These are phyloP conservation scores for Clistopyga incitator DNA, from an alignment of 2,888 invertebrate genomes.

Conservation along the genomic window DNA sequence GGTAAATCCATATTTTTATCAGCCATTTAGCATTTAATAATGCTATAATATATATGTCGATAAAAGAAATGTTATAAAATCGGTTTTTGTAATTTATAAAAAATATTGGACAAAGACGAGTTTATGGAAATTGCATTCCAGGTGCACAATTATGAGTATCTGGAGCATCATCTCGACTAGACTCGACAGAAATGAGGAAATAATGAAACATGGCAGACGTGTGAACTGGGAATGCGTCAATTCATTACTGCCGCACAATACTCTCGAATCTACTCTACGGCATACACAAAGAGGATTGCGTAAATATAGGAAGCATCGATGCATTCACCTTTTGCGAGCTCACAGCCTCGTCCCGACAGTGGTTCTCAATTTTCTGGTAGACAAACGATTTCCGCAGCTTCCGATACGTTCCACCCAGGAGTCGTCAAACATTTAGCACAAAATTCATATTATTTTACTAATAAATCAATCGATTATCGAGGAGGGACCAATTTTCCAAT, in stretches of 20 bases:
- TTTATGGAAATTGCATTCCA: neutral
- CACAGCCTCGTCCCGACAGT: slow-evolving; percentile 78
- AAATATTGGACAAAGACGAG: neutral
- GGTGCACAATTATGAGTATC: neutral
- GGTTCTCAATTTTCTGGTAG: slow-evolving; percentile 72
- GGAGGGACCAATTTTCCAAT: too few species aligned
- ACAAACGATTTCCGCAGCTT: neutral
- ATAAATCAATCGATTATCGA: too few species aligned
- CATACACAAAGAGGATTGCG: slow-evolving; percentile 74
- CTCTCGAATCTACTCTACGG: slow-evolving; percentile 28
- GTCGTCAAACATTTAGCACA: neutral
- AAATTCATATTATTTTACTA: too few species aligned
- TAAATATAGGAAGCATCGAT: slow-evolving; percentile 82
- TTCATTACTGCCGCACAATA: slow-evolving; percentile 15
- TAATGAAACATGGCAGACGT: slow-evolving; percentile 20
- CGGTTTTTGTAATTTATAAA: too few species aligned
- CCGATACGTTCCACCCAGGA: neutral
- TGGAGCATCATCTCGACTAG: neutral
- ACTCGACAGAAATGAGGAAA: neutral
- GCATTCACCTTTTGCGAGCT: slow-evolving; percentile 81
- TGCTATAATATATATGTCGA: too few species aligned
- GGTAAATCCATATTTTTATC: too few species aligned
- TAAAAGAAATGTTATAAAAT: too few species aligned
- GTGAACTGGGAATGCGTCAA: slow-evolving; percentile 14
- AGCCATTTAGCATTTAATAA: too few species aligned